Base-by-base conservation (phyloP, 2,888 invertebrate genomes). In the Orthonevra nobilis region DNA sequence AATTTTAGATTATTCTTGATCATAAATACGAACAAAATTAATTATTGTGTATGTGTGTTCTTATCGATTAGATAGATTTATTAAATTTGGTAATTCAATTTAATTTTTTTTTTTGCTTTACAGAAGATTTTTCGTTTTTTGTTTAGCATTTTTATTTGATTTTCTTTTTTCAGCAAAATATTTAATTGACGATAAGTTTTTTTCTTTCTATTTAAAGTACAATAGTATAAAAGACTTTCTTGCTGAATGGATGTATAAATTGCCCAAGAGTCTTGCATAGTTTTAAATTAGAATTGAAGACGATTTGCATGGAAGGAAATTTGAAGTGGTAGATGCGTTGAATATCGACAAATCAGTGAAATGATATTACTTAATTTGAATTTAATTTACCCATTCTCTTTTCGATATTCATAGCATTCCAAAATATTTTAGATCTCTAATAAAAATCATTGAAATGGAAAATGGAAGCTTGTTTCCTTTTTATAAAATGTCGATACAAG, bases 1-100 rank as follows among this genome's bases (percentile, higher is more conserved):
- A 77, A 61, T 56, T 73, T 73, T 60, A 56, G 40, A 79, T 79
- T 79, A 79, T 73, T 73, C 60, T 79, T 73, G 54, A 38, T 50
- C 60, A 61, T 46, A 64, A 60, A 79, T 73, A 72, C 34, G 30
- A n/a, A n/a, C 61, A 60, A 64, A 64, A 66, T 60, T 64, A 36
- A 66, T 64, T 42, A 60, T 61, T 72, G 64, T 72, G 58, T 64
- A 38, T 60, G 61, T 73, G 79, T 56, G 69, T 61, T 79, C 61
- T n/a, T n/a, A n/a, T n/a, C n/a, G n/a, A n/a, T n/a, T 60, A 38
- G 46, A 56, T 34, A 63, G 38, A 63, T 44, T 23, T 14, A 64
- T 26, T 32, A 7, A 30, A 15, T 61, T 34, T 36, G 38, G n/a
- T n/a, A n/a, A n/a, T n/a, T n/a, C n/a, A n/a, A n/a, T n/a, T 42